Evolutionary conservation across 2,797 vertebrate species (phyloP), one percentile per base, ranked within the genome.

Genomic region (Heliangelus exortis): DNA sequence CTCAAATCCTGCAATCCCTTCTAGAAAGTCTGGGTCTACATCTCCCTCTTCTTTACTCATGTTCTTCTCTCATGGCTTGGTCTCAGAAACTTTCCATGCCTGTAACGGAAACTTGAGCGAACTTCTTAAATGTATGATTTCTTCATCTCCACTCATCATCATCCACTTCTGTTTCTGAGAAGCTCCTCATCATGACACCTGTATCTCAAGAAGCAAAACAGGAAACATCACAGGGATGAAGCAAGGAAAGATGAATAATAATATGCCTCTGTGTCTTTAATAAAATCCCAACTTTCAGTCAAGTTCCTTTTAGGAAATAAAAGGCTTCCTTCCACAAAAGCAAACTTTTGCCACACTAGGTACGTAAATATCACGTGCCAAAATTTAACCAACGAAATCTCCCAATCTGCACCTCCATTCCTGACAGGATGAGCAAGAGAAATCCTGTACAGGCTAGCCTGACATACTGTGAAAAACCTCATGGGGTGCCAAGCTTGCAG

Each of bases 201-300:
- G 95, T 96, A 97, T 97, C 96, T 97, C 95, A 95, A 97, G 97
- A 97, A 97, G 96, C 95, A 96, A 97, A 97, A 97, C 91, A 97
- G 96, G 96, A 97, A 96, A 96, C 97, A 97, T 96, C 96, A 97
- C 96, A 96, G 91, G 95, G 87, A 95, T 95, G 95, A 97, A 97
- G 94, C 91, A 96, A 95, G 93, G 95, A 95, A 97, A 91, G 87
- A 89, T 83, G 89, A 93, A 96, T 91, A 94, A 94, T 77, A 94
- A 93, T 86, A 95, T 95, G 89, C 94, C 93, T 96, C 83, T 95
- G 97, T 96, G 91, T 96, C 95, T 96, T 96, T 93, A 95, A 95
- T 95, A 96, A 95, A 97, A 95, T 89, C 93, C 93, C 94, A 96
- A 93, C 54, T 96, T 92, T 67, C 61, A 92, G 47, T 93, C 93